These are phyloP conservation scores for Catamblyrhynchus diadema DNA, from an alignment of 2,797 vertebrate species.

Conservation along the genomic window DNA sequence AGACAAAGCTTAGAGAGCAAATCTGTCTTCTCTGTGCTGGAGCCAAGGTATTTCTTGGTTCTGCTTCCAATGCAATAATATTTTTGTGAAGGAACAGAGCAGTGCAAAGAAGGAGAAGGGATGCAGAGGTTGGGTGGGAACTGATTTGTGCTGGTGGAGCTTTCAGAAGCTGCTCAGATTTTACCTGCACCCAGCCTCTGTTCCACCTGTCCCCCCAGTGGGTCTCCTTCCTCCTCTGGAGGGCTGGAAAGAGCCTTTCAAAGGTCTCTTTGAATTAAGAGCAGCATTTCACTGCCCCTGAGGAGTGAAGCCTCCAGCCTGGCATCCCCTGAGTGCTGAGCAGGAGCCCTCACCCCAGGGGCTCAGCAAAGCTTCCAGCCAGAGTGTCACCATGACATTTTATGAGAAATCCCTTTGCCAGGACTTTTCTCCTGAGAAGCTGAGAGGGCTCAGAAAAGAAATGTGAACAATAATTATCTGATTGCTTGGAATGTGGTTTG, in stretches of 20 bases:
- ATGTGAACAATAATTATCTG: too few relatives aligned
- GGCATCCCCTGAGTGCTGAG: background rate
- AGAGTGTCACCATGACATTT: too few relatives aligned
- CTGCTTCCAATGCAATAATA: background rate
- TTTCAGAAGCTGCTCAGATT: background rate
- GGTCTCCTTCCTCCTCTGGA: background rate
- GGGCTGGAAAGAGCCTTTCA: background rate
- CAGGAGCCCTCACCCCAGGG: background rate
- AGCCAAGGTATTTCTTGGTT: background rate
- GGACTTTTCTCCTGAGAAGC: too few relatives aligned
- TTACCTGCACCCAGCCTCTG: background rate
- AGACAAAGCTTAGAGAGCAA: background rate
- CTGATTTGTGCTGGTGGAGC: background rate
- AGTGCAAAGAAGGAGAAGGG: background rate
- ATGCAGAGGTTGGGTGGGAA: background rate
- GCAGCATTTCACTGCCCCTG: background rate
- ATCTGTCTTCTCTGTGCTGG: background rate
- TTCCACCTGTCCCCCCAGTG: background rate
- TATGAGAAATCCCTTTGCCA: too few relatives aligned
- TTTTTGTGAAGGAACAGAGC: background rate
- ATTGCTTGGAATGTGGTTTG: too few relatives aligned
- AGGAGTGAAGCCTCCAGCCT: background rate
- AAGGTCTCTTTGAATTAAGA: background rate
- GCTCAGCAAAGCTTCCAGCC: rapidly evolving
- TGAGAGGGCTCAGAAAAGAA: too few relatives aligned